A percentile compares a stretch with the other conserved stretches of the same genome.
phyloP scores from a whole-genome alignment of 2,888 invertebrate genomes.

The Tenodera sinensis region DNA sequence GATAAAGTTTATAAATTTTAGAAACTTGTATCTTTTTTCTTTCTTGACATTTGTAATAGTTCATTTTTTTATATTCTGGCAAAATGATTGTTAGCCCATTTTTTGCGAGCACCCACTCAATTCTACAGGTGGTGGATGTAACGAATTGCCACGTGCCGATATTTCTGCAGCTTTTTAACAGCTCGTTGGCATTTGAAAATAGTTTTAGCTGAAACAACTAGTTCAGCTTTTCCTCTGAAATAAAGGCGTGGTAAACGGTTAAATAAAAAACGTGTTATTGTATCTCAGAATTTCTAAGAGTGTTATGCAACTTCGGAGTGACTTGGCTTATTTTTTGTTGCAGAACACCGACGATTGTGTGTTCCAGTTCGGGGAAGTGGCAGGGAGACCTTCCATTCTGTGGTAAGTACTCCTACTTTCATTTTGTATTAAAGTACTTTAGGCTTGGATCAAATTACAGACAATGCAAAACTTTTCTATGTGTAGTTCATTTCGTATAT shows the following conservation, averaged over 20 bases:
- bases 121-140: too few species aligned
- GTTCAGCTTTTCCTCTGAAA: background rate
- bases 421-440: background rate
- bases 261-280: background rate
- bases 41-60: too few species aligned
- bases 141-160: too few species aligned
- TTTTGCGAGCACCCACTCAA: too few species aligned
- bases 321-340: conserved; percentile 32
- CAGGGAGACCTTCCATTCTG: conserved; percentile 79
- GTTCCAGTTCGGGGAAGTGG: conserved; percentile 72
- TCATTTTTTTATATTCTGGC: too few species aligned
- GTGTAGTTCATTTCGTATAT: too few species aligned
- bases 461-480: background rate
- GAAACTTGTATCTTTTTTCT: too few species aligned
- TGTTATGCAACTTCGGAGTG: background rate
- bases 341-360: conserved; percentile 61
- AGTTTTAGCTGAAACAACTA: background rate
- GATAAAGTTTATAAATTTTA: too few species aligned
- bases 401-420: conserved; percentile 58
- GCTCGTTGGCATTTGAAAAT: too few species aligned
- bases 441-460: background rate
- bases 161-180: too few species aligned
- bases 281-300: background rate
- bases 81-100: too few species aligned
- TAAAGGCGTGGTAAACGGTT: too few species aligned